Base-by-base conservation (phyloP, 2,113 vertebrate species). In the Coptodon bakossiorum region DNA sequence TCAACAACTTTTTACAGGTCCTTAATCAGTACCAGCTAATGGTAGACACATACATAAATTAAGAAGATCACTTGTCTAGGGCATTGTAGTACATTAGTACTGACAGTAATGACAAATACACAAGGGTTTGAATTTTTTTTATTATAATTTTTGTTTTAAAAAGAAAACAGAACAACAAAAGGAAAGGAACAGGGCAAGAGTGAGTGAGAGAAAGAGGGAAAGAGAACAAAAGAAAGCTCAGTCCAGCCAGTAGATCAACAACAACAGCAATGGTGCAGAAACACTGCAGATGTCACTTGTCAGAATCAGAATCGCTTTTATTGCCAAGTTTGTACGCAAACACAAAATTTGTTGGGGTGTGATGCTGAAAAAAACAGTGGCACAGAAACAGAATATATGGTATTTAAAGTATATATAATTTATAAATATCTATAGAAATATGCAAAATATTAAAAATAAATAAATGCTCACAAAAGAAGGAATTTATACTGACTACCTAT, bases 241-340 rank as follows among this genome's bases (percentile, higher is more conserved):
- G 63, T 88, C 86, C 31, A 36, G 10, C 59, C 59, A 63, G 16
- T 34, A 19, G 31, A 36, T 34, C 59, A 63, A 63, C 59, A 36
- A 34, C 59, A 63, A 36, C 59, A 36, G 59, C 59, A 63, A 9
- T 63, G 31, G 9, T 63, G 59, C 91, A 92, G 92, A 93, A 92
- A 91, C 85, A 45, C 82, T 82, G 88, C 90, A 88, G 85, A 90
- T 93, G 90, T 84, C 89, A 88, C 81, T 56, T 61, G 24, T 89
- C 29, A 34, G 57, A 61, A 61, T 34, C 57, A 61, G 57, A 61
- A 61, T 61, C 3, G 1, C n/a, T 5, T 11, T 11, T 40, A 11
- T 40, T 40, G 38, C 38, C 57, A 61, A 61, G 17, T 19, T 19
- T 61, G 16, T 61, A 34, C 1, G 1, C 57, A 6, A 61, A 19